Evolutionary conservation across 1,140 invertebrate genomes (phyloP).

Genomic region (Yoshiicerus persimilis): DNA sequence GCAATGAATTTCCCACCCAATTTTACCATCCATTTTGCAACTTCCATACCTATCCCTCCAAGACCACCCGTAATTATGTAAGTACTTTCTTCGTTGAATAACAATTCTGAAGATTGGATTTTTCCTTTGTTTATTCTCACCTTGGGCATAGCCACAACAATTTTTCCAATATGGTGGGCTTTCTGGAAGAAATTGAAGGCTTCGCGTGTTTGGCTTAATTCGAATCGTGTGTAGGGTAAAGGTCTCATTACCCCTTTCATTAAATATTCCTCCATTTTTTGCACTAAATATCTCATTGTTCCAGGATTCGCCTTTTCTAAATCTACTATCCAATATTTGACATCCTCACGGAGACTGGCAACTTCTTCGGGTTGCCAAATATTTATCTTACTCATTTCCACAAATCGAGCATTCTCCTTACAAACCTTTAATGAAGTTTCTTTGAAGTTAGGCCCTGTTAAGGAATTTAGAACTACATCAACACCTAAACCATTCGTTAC

Average conservation of each 20-base stretch:
- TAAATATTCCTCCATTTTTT: not conserved
- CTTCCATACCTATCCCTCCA: conserved; percentile 37
- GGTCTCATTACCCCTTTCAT: not conserved
- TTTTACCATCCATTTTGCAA: conserved; percentile 21
- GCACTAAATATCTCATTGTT: conserved; percentile 5
- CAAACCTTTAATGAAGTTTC: conserved; percentile 32
- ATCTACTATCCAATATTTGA: conserved; percentile 16
- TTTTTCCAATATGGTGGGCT: conserved; percentile 26
- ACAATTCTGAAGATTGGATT: not conserved
- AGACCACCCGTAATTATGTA: conserved; percentile 41
- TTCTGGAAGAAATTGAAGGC: conserved; percentile 31
- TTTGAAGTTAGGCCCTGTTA: conserved; percentile 41
- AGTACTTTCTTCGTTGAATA: conserved; percentile 28
- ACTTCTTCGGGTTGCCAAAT: conserved; percentile 38
- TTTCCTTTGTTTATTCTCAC: not conserved
- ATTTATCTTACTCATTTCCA: conserved; percentile 42
- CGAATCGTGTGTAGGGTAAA: not conserved
- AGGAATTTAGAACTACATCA: conserved; percentile 36
- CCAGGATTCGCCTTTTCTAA: conserved; percentile 18
- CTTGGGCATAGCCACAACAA: not conserved
- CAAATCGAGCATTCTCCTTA: conserved; percentile 24
- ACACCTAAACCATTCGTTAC: conserved; percentile 30
- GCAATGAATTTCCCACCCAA: conserved; percentile 29
- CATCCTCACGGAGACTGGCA: not conserved
- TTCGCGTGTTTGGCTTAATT: not conserved